Percentiles rank a stretch among this genome's conserved stretches.
These are phyloP conservation scores for Galaxea fascicularis DNA, from an alignment of 92 coral and sea anemone species.

Conservation along the genomic window DNA sequence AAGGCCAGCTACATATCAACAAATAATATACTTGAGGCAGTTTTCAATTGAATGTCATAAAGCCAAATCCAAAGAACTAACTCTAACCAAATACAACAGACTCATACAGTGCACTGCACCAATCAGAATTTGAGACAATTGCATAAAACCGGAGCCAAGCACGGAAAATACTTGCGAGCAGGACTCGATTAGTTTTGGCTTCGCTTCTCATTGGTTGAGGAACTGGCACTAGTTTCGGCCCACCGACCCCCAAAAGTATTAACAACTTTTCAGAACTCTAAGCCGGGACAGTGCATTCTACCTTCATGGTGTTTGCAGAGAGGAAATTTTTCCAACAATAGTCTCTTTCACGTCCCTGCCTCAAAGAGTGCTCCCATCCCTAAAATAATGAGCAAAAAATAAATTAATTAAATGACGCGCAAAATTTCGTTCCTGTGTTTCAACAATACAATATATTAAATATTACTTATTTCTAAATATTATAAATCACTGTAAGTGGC, in stretches of 20 bases:
- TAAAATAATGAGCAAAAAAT: conserved; percentile 28
- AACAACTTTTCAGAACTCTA: not conserved
- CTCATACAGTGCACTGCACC: too few species aligned
- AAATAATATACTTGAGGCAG: too few species aligned
- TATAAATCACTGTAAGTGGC: not conserved
- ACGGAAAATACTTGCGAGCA: too few species aligned
- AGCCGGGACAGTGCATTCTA: conserved; percentile 8
- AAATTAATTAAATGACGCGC: not conserved
- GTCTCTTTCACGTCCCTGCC: conserved; percentile 62
- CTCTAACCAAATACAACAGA: too few species aligned
- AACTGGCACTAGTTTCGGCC: not conserved
- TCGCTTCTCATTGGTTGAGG: not conserved
- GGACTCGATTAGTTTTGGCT: too few species aligned
- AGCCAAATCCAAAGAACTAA: too few species aligned
- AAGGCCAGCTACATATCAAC: too few species aligned
- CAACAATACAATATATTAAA: too few species aligned
- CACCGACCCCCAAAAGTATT: not conserved
- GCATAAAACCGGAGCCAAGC: too few species aligned
- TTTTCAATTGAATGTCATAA: too few species aligned
- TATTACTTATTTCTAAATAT: too few species aligned
- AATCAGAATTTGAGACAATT: too few species aligned
- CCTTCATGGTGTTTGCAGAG: conserved; percentile 89
- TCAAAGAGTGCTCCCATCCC: conserved; percentile 92
- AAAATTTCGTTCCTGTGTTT: not conserved
- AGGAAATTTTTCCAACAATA: conserved; percentile 95